Evolutionary conservation across 2,113 vertebrate genomes (phyloP).

Genomic region (Aspidoscelis tigris): DNA sequence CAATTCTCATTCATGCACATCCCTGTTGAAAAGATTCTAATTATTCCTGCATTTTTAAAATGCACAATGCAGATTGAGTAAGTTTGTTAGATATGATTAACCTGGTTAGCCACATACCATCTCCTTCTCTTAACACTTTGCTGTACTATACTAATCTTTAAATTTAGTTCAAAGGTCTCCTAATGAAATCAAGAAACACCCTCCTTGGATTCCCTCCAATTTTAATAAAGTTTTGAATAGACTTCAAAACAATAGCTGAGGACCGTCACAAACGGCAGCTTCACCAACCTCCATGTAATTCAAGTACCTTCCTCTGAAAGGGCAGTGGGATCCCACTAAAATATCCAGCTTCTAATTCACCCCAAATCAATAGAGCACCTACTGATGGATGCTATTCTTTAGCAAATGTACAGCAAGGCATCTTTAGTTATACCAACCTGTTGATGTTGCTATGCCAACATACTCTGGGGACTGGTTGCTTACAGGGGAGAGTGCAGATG

Average conservation of each 20-base stretch:
- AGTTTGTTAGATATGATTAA: too few relatives aligned
- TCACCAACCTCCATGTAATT: neutral
- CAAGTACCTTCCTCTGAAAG: neutral
- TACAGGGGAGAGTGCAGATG: slow-evolving; percentile 84
- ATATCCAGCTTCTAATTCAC: neutral
- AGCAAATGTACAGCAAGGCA: slow-evolving; percentile 9
- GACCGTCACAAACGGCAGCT: neutral
- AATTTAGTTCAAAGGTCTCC: too few relatives aligned
- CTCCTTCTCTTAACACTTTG: too few relatives aligned
- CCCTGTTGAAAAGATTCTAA: too few relatives aligned
- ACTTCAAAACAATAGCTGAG: neutral
- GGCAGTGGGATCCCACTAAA: neutral
- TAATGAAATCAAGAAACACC: too few relatives aligned
- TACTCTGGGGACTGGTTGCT: slow-evolving; percentile 92
- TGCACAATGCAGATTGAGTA: too few relatives aligned
- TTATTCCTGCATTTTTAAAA: too few relatives aligned
- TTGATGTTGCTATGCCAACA: slow-evolving; percentile 79
- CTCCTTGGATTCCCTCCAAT: neutral
- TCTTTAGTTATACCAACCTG: slow-evolving; percentile 81
- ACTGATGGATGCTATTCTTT: slow-evolving; percentile 7
- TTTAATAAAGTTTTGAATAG: neutral
- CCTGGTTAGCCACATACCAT: too few relatives aligned
- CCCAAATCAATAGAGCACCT: neutral
- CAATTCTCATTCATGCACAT: too few relatives aligned
- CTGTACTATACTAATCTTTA: too few relatives aligned